Percentiles rank a stretch among this genome's conserved stretches.
Conservation (phyloP, 2,113 vertebrate species). For the Orthochromis indermauri region DNA sequence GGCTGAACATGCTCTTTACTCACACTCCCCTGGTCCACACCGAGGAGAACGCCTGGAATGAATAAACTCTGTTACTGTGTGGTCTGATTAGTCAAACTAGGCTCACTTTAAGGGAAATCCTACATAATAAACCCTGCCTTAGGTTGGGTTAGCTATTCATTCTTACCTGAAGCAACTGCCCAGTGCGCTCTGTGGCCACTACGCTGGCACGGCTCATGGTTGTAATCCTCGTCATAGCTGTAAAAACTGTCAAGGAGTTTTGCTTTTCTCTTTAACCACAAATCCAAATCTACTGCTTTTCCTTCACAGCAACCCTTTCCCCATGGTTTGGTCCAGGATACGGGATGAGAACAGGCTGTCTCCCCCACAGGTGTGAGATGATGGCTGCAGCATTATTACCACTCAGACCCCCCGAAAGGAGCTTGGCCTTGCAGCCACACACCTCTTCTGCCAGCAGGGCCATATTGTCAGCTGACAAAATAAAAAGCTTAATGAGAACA, state of each 20-base stretch:
- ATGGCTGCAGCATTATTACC: conserved; percentile 65
- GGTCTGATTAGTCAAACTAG: neutral
- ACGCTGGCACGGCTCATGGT: conserved; percentile 80
- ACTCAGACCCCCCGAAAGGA: conserved; percentile 73
- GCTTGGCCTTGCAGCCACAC: conserved; percentile 68
- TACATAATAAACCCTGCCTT: neutral
- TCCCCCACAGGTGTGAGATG: conserved; percentile 69
- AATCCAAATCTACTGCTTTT: neutral
- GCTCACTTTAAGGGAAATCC: neutral
- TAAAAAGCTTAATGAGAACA: neutral
- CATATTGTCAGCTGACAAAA: conserved; percentile 76
- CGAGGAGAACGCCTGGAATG: conserved; percentile 63
- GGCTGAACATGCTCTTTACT: neutral
- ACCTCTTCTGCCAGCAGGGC: conserved; percentile 75
- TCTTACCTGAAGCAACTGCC: conserved; percentile 80
- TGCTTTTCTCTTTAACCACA: neutral
- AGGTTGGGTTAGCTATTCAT: neutral
- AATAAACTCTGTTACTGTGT: neutral
- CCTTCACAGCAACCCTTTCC: neutral
- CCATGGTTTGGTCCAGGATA: conserved; percentile 62
- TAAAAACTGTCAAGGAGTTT: conserved; percentile 46
- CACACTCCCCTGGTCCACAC: conserved; percentile 37
- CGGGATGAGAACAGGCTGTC: conserved; percentile 82
- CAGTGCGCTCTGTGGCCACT: conserved; percentile 82
- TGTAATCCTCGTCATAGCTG: conserved; percentile 88